These are phyloP conservation scores for Pseudochirops cupreus DNA, from an alignment of 2,797 vertebrate species.

Conservation along the genomic window DNA sequence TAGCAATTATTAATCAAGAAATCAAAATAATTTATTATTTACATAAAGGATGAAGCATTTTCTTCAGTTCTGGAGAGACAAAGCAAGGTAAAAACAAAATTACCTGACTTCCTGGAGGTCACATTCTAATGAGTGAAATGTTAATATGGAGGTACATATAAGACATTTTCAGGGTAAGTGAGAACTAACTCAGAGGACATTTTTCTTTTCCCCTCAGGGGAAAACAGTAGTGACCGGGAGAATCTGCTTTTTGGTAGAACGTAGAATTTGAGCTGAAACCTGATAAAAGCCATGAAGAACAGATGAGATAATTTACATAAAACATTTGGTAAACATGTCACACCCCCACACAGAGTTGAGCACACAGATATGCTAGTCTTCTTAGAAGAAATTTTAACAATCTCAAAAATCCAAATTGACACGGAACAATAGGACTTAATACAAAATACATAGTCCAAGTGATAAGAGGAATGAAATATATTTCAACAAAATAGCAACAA, in stretches of 20 bases:
- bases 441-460: not conserved
- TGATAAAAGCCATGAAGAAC: not conserved
- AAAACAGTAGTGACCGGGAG: not conserved
- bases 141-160: not conserved
- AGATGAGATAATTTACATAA: not conserved
- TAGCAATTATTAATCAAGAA: not conserved
- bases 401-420: not conserved
- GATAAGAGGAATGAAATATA: not conserved
- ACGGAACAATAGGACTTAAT: not conserved
- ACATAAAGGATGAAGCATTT: not conserved
- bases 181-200: not conserved
- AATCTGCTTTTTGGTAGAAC: not conserved
- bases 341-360: too few relatives aligned
- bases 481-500: not conserved
- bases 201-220: not conserved
- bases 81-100: not conserved
- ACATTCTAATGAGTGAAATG: not conserved
- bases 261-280: not conserved
- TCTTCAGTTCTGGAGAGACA: not conserved
- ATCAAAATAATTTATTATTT: not conserved
- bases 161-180: not conserved
- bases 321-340: not conserved
- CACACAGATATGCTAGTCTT: not conserved
- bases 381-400: not conserved
- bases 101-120: not conserved